Conservation (phyloP, 2,888 invertebrate genomes). For the Hydriomena furcata region DNA sequence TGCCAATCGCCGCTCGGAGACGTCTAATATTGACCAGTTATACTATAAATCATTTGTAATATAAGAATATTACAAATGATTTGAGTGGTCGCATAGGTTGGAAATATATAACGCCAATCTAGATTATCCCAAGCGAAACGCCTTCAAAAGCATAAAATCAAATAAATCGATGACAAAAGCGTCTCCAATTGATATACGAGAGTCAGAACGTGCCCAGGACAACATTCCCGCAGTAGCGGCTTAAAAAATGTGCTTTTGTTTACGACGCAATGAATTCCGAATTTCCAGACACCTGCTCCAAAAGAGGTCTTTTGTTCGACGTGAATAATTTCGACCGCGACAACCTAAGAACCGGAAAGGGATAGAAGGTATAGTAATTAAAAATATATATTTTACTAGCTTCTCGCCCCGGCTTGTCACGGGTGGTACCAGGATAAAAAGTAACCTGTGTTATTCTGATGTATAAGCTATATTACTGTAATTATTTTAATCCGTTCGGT, state of each 20-base stretch:
- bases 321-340: constrained; percentile 61
- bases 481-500: no score
- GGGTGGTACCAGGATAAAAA: no score
- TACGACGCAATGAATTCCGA: constrained; percentile 72
- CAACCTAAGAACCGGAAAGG: constrained; percentile 19
- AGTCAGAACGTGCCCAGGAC: constrained; percentile 38
- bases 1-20: no score
- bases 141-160: constrained; percentile 19
- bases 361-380: no score
- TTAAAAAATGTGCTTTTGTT: constrained; percentile 70
- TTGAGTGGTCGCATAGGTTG: no score
- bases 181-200: constrained; percentile 52
- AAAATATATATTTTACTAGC: no score
- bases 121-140: constrained; percentile 16
- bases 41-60: no score
- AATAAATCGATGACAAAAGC: constrained; percentile 39
- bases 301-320: constrained; percentile 64
- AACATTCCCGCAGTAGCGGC: constrained; percentile 45
- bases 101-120: neutral
- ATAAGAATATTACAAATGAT: no score
- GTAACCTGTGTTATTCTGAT: no score
- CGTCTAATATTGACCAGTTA: no score
- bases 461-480: no score
- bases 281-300: constrained; percentile 68
- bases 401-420: no score